Conservation (phyloP, 2,888 invertebrate species). For the Gisinianus flammeolus region DNA sequence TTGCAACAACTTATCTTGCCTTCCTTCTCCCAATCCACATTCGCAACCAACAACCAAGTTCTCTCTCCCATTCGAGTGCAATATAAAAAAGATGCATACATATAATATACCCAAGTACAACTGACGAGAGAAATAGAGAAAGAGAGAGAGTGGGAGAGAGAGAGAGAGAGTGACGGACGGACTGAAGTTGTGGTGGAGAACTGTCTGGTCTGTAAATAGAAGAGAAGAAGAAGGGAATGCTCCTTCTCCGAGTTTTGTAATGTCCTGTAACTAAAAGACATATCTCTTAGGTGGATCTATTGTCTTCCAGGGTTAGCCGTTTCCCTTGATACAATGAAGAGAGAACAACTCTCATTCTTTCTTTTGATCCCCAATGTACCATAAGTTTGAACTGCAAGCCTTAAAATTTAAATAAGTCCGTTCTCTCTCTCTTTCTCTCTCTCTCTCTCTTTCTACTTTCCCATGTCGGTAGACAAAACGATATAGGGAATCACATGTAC, state of each 20-base stretch:
- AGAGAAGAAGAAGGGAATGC: background rate
- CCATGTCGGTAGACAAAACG: too few species aligned
- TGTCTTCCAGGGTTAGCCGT: slow-evolving; percentile 3
- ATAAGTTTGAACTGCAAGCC: slow-evolving; percentile 46
- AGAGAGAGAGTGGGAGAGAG: too few species aligned
- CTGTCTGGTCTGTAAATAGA: background rate
- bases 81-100: slow-evolving; percentile 6
- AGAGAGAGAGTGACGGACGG: background rate
- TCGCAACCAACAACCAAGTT: too few species aligned
- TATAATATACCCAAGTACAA: background rate
- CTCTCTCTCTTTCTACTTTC: too few species aligned
- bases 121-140: background rate
- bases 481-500: too few species aligned
- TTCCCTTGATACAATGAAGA: slow-evolving; percentile 3
- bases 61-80: background rate
- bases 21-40: background rate
- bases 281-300: background rate
- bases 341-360: slow-evolving; percentile 20
- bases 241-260: background rate
- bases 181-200: background rate
- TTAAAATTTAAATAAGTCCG: slow-evolving; percentile 49
- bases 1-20: slow-evolving; percentile 6
- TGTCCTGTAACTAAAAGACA: background rate
- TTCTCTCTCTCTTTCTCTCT: background rate
- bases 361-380: slow-evolving; percentile 48